Evolutionary conservation across 1,140 invertebrate species (phyloP).

Genomic region (Drosophila mayri): DNA sequence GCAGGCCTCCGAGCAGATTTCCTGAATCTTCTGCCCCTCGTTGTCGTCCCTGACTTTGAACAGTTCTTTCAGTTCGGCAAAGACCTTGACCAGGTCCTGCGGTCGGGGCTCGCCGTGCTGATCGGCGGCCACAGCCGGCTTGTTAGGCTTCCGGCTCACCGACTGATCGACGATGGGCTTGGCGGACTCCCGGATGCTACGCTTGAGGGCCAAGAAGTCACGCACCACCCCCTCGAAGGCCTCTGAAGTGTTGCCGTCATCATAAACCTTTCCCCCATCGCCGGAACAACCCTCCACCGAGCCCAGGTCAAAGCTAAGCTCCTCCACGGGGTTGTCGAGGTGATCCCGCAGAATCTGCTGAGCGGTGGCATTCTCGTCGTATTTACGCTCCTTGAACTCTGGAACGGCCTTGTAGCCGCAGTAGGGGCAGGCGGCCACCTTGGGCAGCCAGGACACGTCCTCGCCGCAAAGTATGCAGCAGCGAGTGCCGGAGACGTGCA

Average conservation of each 20-base stretch:
- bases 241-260: constrained; percentile 27
- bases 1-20: constrained; percentile 61
- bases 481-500: constrained; percentile 28
- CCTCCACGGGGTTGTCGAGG: constrained; percentile 34
- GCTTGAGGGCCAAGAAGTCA: constrained; percentile 40
- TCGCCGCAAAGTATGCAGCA: constrained; percentile 65
- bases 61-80: constrained; percentile 61
- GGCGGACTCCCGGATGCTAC: constrained; percentile 41
- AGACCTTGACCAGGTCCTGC: constrained; percentile 53
- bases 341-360: constrained; percentile 52
- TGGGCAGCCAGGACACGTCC: constrained; percentile 75
- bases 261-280: background rate
- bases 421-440: constrained; percentile 69
- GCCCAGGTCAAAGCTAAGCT: background rate
- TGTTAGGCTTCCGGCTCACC: background rate
- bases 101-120: background rate
- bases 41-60: constrained; percentile 28
- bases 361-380: constrained; percentile 67
- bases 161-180: background rate
- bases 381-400: constrained; percentile 55
- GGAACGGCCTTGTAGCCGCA: constrained; percentile 77
- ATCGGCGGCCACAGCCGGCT: too few relatives aligned
- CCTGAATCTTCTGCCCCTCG: constrained; percentile 12
- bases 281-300: background rate
- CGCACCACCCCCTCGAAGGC: constrained; percentile 48